Conservation (phyloP, 2,113 vertebrate species). For the Crotalus helleri region DNA sequence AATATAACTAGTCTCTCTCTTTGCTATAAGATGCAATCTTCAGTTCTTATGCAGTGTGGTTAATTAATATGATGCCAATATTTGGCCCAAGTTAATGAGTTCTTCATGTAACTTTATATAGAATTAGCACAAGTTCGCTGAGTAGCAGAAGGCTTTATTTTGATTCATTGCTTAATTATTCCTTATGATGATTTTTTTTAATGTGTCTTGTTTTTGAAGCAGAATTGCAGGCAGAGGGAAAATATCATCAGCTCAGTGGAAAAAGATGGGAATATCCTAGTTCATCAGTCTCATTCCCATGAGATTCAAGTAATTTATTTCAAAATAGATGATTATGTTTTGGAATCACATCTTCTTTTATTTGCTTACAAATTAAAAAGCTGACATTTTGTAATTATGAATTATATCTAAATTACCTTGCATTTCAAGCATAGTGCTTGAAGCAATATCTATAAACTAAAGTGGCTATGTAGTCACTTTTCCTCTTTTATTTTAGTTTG, state of each 20-base stretch:
- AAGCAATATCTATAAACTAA: constrained; percentile 12
- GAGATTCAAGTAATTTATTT: constrained; percentile 32
- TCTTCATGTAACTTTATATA: neutral
- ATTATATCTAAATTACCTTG: constrained; percentile 26
- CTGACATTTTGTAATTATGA: constrained; percentile 32
- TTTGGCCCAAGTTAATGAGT: neutral
- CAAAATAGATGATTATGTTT: constrained; percentile 35
- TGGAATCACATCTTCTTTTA: constrained; percentile 25
- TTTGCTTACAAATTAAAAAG: constrained; percentile 4
- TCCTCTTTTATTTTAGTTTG: neutral
- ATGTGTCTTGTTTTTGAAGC: neutral
- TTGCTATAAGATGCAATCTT: neutral
- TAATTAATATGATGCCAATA: constrained; percentile 1
- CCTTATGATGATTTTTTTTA: constrained; percentile 20
- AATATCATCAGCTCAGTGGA: neutral
- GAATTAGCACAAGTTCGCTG: constrained; percentile 16
- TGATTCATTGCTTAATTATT: constrained; percentile 19
- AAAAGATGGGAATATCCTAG: neutral
- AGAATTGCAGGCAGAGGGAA: neutral
- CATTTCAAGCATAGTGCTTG: constrained; percentile 4
- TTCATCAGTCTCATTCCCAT: constrained; percentile 26
- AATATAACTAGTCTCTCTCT: neutral
- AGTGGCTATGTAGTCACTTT: neutral
- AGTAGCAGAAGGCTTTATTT: constrained; percentile 19
- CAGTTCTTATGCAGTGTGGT: neutral